Conservation (phyloP, 1,140 invertebrate species). For the Cydia amplana region DNA sequence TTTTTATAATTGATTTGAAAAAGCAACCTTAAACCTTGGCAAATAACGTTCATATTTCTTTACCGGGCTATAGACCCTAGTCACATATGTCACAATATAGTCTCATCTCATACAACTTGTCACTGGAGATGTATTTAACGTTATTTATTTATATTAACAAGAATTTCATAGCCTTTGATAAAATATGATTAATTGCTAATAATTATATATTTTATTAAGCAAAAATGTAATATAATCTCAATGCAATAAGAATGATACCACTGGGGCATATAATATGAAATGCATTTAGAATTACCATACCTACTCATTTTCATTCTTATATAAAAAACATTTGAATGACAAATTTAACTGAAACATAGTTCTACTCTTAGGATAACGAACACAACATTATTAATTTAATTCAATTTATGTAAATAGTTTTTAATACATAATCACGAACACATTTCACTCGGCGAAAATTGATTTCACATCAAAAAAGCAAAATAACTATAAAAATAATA, state of each 20-base stretch:
- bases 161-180: background rate
- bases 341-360: background rate
- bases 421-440: background rate
- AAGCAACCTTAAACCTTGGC: no score
- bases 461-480: background rate
- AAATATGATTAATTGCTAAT: background rate
- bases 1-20: no score
- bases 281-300: background rate
- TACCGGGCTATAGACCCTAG: background rate
- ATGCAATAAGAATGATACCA: background rate
- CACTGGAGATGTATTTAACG: background rate
- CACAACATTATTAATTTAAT: background rate
- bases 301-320: no score
- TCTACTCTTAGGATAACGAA: background rate
- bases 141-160: background rate
- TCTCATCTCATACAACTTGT: background rate
- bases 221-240: background rate
- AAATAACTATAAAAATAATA: slow-evolving; percentile 26
- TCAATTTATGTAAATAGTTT: background rate
- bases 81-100: no score
- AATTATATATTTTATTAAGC: background rate
- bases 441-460: background rate
- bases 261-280: background rate
- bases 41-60: background rate
- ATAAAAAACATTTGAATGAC: background rate